Evolutionary conservation across 2,797 vertebrate species (phyloP), one percentile per base, ranked within the genome.

Genomic region (Thunnus albacares): DNA sequence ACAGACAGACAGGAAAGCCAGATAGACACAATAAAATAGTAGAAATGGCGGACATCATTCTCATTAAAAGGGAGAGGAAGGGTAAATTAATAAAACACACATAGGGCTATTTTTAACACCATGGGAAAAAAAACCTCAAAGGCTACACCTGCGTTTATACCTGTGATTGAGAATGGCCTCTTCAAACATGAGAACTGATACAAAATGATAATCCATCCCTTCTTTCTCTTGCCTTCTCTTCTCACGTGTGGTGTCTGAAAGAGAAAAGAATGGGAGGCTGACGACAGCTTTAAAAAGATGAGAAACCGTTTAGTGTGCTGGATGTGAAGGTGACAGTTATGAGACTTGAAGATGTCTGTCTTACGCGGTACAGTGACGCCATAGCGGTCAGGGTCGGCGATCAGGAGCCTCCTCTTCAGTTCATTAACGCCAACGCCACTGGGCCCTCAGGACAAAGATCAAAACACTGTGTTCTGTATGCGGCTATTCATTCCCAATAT

Each of bases 181-280:
- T 90, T 98, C 97, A 93, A 99, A 98, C 92, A 94, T 91, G 80
- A 96, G 96, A 87, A 96, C 94, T 52, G 98, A 96, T 80, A 97
- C 96, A 93, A 98, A 99, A 89, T 96, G 95, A 89, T 99, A 98
- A 90, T 99, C 97, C 38, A 97, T 91, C 6, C 97, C 97, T 3
- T 99, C 97, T 5, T 75, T 96, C 91, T 99, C 97, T 71, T 97
- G 96, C 90, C 79, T 94, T 84, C 94, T 97, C 88, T 88, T 97
- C 81, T 97, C 93, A 71, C 97, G 95, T 6, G 97, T 98, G 45
- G 97, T 99, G 84, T 98, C 97, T 99, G 86, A 75, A 79, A 88
- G 75, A 68, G 53, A 68, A 59, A 26, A 61, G 28, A 30, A 65
- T 1, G 15, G 55, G n/a, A 58, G 62, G 56, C 17, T 47, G 55